phyloP scores from a whole-genome alignment of 2,888 invertebrate genomes.

The Abrostola triplasia region DNA sequence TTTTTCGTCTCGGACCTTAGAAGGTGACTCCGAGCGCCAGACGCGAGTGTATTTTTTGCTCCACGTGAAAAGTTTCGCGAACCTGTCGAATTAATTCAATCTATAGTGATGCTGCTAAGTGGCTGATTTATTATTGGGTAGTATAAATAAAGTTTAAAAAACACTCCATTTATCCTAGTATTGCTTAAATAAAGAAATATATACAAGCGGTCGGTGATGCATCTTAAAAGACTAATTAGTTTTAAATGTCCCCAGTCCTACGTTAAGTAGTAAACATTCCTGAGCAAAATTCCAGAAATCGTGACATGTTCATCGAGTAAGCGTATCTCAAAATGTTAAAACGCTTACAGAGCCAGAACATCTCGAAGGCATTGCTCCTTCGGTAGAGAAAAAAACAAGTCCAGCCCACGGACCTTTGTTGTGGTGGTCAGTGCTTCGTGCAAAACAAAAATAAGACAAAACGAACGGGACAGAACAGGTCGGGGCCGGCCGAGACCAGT shows the following conservation, averaged over 20 bases:
- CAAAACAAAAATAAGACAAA: constrained; percentile 86
- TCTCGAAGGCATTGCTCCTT: constrained; percentile 73
- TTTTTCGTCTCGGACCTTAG: constrained; percentile 36
- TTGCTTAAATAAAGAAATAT: background rate
- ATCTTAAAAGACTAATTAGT: background rate
- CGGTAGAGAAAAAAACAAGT: constrained; percentile 68
- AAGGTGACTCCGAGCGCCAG: constrained; percentile 46
- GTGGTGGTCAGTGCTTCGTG: constrained; percentile 87
- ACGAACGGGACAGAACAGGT: constrained; percentile 79
- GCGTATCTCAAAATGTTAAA: constrained; percentile 59
- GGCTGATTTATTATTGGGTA: background rate
- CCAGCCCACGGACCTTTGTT: constrained; percentile 83
- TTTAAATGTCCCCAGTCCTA: background rate
- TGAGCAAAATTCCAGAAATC: constrained; percentile 37
- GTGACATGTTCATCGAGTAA: constrained; percentile 34
- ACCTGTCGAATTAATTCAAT: constrained; percentile 18
- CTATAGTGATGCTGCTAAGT: constrained; percentile 2
- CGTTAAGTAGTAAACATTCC: constrained; percentile 34
- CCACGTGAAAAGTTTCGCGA: constrained; percentile 32
- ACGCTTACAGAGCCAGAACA: constrained; percentile 42
- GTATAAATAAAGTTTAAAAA: background rate
- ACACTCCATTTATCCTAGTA: background rate
- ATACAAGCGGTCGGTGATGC: no score
- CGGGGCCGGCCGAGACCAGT: constrained; percentile 78
- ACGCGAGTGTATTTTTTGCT: constrained; percentile 41